Percentiles rank a stretch among this genome's conserved stretches.
phyloP scores from a whole-genome alignment of 2,113 vertebrate species.

The Saiga tatarica region DNA sequence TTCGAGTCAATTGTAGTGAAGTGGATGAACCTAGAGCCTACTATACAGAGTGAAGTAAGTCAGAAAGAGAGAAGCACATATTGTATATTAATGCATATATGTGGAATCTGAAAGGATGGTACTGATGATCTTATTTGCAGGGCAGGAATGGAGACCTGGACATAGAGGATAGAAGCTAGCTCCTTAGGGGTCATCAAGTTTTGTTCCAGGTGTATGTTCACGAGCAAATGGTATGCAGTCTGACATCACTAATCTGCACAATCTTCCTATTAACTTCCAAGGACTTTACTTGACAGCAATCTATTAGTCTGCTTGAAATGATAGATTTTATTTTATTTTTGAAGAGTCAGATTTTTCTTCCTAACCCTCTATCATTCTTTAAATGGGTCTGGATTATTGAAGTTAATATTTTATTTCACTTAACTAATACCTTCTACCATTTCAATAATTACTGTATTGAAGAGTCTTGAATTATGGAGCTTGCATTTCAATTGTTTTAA shows the following conservation, averaged over 20 bases:
- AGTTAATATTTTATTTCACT: neutral
- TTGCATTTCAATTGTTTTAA: neutral
- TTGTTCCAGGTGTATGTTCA: constrained; percentile 21
- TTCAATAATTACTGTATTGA: neutral
- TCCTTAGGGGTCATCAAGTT: constrained; percentile 13
- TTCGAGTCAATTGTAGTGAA: neutral
- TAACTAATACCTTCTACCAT: neutral
- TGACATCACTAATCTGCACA: neutral
- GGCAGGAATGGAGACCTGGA: neutral
- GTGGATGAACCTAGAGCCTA: neutral
- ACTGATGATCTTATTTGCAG: neutral
- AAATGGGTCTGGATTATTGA: constrained; percentile 2
- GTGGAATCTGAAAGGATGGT: neutral
- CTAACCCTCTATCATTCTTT: neutral
- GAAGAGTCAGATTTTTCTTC: neutral
- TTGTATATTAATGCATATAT: neutral
- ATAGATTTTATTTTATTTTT: neutral
- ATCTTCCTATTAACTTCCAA: constrained; percentile 2
- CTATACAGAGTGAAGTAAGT: neutral
- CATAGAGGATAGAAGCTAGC: neutral
- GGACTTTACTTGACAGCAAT: neutral
- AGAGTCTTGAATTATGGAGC: neutral
- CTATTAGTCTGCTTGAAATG: neutral
- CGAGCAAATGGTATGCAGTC: constrained; percentile 37
- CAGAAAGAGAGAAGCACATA: neutral